These are phyloP conservation scores for Climacteris rufus DNA, from an alignment of 2,113 vertebrate genomes.

Conservation along the genomic window DNA sequence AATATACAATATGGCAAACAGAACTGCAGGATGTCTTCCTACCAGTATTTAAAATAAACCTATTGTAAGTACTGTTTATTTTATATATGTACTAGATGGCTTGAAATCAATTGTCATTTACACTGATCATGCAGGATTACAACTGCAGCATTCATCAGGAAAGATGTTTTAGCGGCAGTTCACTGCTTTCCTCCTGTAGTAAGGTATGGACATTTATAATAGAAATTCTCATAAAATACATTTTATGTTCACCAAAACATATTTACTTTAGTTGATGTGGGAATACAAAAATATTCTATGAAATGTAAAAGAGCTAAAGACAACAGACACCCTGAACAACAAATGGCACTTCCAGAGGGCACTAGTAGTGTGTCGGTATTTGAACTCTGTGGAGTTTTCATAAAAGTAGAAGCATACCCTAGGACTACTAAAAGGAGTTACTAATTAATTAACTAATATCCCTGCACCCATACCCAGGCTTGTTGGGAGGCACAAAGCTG, in stretches of 20 bases:
- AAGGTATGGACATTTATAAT: neutral
- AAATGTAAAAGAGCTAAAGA: neutral
- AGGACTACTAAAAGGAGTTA: neutral
- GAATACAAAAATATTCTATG: neutral
- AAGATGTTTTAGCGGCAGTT: neutral
- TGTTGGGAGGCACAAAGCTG: neutral
- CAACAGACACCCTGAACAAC: neutral
- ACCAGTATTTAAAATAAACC: neutral
- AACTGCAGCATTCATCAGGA: neutral
- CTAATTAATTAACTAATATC: neutral
- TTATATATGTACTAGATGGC: neutral
- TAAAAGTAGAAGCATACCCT: neutral
- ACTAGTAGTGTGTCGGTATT: neutral
- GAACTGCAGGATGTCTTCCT: neutral
- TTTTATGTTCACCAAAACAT: neutral
- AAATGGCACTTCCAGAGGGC: constrained; percentile 36
- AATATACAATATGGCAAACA: neutral
- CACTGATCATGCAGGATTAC: neutral
- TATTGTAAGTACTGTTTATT: neutral
- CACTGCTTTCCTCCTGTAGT: neutral
- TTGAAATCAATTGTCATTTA: neutral
- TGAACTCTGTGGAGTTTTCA: neutral
- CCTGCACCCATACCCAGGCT: neutral
- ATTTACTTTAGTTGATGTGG: neutral
- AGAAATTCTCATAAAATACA: neutral